phyloP scores from a whole-genome alignment of 2,797 vertebrate species.

The Vespertilio murinus region DNA sequence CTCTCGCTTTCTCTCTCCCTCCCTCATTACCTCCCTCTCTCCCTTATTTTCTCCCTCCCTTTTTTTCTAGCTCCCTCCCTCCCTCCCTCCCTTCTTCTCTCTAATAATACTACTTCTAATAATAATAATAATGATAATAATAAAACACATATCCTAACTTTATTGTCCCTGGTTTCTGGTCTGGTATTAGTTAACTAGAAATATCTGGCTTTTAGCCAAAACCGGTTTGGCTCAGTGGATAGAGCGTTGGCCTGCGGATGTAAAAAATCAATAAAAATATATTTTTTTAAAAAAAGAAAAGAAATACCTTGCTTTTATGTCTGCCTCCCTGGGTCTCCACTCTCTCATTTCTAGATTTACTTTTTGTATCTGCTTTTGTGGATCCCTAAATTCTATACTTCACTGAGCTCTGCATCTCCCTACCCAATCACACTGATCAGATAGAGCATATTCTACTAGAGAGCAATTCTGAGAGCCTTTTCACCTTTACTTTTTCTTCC shows the following conservation, averaged over 20 bases:
- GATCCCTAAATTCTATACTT: not conserved
- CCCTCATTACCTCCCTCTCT: too few species aligned
- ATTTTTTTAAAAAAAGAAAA: too few species aligned
- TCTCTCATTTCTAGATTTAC: not conserved
- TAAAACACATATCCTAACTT: not conserved
- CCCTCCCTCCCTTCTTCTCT: too few species aligned
- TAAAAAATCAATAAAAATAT: too few species aligned
- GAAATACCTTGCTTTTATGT: not conserved
- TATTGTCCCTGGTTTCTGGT: not conserved
- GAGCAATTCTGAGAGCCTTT: not conserved
- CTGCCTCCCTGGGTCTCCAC: not conserved
- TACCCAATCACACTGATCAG: accelerated
- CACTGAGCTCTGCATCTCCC: not conserved
- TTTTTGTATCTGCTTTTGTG: not conserved
- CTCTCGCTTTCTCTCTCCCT: too few species aligned
- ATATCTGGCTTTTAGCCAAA: not conserved
- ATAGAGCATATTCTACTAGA: not conserved
- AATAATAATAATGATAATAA: too few species aligned
- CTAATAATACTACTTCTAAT: too few species aligned
- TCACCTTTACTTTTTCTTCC: not conserved
- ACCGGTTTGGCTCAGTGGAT: too few species aligned
- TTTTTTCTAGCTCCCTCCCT: too few species aligned
- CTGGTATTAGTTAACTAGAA: not conserved
- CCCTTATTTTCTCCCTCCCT: too few species aligned
- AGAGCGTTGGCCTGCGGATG: too few species aligned